Conservation (phyloP, 2,888 invertebrate species). For the Mechanitis messenoides region DNA sequence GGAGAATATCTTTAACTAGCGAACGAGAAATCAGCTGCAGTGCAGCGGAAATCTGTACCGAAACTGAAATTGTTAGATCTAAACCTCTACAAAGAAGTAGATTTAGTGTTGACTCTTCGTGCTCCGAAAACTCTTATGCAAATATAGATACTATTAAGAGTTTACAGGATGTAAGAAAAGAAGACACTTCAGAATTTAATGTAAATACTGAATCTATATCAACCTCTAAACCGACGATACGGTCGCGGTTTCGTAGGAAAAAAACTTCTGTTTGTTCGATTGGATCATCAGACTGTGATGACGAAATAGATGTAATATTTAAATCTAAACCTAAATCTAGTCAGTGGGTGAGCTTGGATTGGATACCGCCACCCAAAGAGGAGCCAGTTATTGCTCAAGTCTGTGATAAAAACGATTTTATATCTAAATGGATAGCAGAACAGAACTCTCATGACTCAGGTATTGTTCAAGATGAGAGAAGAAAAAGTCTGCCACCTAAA, state of each 20-base stretch:
- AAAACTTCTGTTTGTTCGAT: constrained; percentile 74
- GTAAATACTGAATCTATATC: constrained; percentile 54
- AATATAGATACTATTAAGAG: constrained; percentile 73
- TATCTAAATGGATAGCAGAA: constrained; percentile 74
- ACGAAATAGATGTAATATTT: constrained; percentile 74
- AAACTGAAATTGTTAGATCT: constrained; percentile 60
- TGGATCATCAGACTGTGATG: constrained; percentile 73
- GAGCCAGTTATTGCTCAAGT: constrained; percentile 70
- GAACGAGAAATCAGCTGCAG: constrained; percentile 71
- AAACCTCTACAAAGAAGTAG: constrained; percentile 63
- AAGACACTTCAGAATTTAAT: constrained; percentile 52
- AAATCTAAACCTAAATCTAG: constrained; percentile 77
- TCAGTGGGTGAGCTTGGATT: constrained; percentile 76
- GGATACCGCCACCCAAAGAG: constrained; percentile 72
- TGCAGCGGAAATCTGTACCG: constrained; percentile 48
- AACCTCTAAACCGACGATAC: constrained; percentile 52
- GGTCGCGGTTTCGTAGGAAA: constrained; percentile 67
- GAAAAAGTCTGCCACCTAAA: constrained; percentile 71
- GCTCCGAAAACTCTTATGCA: constrained; percentile 76
- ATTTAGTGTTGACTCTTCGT: constrained; percentile 73
- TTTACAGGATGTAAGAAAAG: constrained; percentile 73
- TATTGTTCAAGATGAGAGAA: constrained; percentile 65
- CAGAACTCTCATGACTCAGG: constrained; percentile 67
- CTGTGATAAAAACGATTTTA: constrained; percentile 76
- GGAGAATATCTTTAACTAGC: constrained; percentile 67